Conservation (phyloP, 2,113 vertebrate species). For the Isichthys henryi region DNA sequence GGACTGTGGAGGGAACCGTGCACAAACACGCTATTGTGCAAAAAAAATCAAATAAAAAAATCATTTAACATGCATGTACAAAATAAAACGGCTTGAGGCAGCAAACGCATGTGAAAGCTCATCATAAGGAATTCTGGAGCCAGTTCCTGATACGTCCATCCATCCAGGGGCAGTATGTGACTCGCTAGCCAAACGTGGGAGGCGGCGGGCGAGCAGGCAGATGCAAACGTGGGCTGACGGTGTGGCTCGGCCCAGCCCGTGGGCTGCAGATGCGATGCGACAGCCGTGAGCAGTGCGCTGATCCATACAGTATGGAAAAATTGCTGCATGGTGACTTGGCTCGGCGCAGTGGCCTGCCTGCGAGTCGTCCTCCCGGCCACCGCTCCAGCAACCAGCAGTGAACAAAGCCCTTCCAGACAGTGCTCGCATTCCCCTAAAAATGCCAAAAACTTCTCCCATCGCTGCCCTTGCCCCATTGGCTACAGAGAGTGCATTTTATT, state of each 20-base stretch:
- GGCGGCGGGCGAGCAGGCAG: conserved; percentile 79
- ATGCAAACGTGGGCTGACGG: conserved; percentile 95
- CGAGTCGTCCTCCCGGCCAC: conserved; percentile 68
- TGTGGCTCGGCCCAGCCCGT: conserved; percentile 93
- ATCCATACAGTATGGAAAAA: conserved; percentile 99
- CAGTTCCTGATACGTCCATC: not conserved
- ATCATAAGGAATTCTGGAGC: not conserved
- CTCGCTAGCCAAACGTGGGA: conserved; percentile 23
- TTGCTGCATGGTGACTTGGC: conserved; percentile 86
- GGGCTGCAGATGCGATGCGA: conserved; percentile 96
- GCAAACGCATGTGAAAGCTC: not conserved
- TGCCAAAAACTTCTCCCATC: conserved; percentile 74
- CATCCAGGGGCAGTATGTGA: not conserved
- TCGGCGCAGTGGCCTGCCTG: conserved; percentile 92
- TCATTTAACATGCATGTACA: not conserved
- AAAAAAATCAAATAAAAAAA: not conserved
- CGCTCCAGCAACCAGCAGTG: conserved; percentile 78
- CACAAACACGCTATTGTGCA: not conserved
- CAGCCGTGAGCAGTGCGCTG: conserved; percentile 95
- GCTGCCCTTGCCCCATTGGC: conserved; percentile 46
- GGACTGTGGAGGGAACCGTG: not conserved
- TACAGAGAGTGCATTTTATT: conserved; percentile 40
- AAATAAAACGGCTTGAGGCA: not conserved
- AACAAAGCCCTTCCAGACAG: conserved; percentile 83
- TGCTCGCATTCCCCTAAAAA: conserved; percentile 86